Percentiles rank a stretch among this genome's conserved stretches.
phyloP scores from a whole-genome alignment of 2,113 vertebrate species.

The Lycocorax pyrrhopterus region DNA sequence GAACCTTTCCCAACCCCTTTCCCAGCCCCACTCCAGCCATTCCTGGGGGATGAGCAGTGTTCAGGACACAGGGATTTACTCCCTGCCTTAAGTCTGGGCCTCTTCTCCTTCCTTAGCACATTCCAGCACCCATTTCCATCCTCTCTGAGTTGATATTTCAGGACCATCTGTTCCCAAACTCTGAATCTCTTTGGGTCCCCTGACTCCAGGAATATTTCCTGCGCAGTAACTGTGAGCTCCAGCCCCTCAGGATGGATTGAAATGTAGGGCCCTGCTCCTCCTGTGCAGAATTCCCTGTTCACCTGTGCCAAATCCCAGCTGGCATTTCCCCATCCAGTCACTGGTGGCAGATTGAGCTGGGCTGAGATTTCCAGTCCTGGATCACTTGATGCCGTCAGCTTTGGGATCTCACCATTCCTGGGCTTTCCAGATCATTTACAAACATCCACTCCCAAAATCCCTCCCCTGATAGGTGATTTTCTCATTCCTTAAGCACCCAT shows the following conservation, averaged over 20 bases:
- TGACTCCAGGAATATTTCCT: not conserved
- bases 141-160: not conserved
- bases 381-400: accelerated
- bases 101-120: not conserved
- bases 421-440: not conserved
- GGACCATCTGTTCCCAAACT: not conserved
- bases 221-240: not conserved
- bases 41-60: not conserved
- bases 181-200: not conserved
- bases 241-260: not conserved
- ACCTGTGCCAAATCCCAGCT: not conserved
- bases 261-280: not conserved
- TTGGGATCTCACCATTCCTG: not conserved
- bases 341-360: not conserved
- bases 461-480: not conserved
- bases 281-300: not conserved
- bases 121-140: not conserved
- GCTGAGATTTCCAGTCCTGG: not conserved
- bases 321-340: not conserved
- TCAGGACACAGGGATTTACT: not conserved
- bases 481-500: not conserved
- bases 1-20: not conserved
- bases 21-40: not conserved
- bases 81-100: not conserved
- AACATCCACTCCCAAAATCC: not conserved